Evolutionary conservation across 2,888 invertebrate species (phyloP), one percentile per base, ranked within the genome.

Genomic region (Acanthoscelides obtectus): DNA sequence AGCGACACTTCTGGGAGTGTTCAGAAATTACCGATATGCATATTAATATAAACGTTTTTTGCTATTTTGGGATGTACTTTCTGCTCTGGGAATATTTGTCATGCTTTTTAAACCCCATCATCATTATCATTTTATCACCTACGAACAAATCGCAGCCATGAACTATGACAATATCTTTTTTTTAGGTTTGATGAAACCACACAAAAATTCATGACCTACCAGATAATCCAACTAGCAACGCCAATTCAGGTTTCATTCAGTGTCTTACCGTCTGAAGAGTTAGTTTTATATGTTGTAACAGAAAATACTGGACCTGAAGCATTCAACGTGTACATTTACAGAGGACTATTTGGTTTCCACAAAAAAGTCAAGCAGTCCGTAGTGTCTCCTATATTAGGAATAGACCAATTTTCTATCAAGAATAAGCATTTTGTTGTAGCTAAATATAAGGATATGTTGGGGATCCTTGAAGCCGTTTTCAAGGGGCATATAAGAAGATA

Each of bases 331-430:
- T 88, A 86, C 77, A 80, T 83, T 68, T 86, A 86, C 69, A 80
- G 83, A 72, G 88, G 88, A 0, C 80, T 86, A 8, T 77, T 81
- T 27, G 86, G 86, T 4, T 88, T 88, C 76, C 75, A 71, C 67
- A 75, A 77, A 72, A 80, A 79, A 76, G 77, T 81, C 25, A 74
- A 76, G 4, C 78, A 78, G 8, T 75, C 79, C 1, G 78, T 78
- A 22, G 72, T 81, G 65, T 70, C 74, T 0, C 77, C 75, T 66
- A 74, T 77, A 4, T 27, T 66, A n/a, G 70, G 75, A 22, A 75
- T 83, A 69, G 77, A 77, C 70, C 78, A 77, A 69, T 82, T 84
- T 72, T 77, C 77, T 66, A 76, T 77, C 6, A 75, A 77, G 64
- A 77, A 78, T 45, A 76, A 79, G 25, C 81, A 84, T 76, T 84